Base-by-base conservation (phyloP, 2,888 invertebrate genomes). In the Petrophora chlorosata region DNA sequence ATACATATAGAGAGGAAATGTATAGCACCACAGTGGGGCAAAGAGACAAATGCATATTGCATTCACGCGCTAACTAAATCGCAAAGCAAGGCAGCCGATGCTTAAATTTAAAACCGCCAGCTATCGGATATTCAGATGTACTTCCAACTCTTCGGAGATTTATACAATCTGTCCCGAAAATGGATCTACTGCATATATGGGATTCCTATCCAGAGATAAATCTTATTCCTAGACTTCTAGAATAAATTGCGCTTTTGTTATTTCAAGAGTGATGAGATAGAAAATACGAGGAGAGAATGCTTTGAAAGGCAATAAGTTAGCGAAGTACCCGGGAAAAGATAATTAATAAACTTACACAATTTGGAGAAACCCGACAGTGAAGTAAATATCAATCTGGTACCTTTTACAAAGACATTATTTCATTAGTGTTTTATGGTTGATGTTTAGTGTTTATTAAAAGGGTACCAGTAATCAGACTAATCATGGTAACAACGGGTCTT, bases 81-180 rank as follows among this genome's bases (percentile, higher is more conserved):
- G 38, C 28, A 36, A 23, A 49, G 35, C 35, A 40, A 41, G 23
- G 32, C 25, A 44, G 30, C 51, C 45, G 40, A 51, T 32, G 51
- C 51, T 44, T 47, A 25, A 35, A 47, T 51, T 51, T 35, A 22
- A 35, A 34, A 49, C 43, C 33, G 33, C 39, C 28, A 40, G 40
- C 45, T 29, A 49, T 49, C 42, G 45, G 39, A 45, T 43, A 54
- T 54, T 54, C 41, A 50, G 50, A 47, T 49, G 40, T 44, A 19
- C 16, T 26, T 49, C 49, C 39, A 10, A 28, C 22, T 36, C 14
- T 36, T 29, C 34, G 32, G 19, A 26, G 25, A 44, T 44, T 28
- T 30, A 51, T 42, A 23, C 29, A 36, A 36, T 19, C 23, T 25
- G 42, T 38, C 38, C 22, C 22, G 15, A 48, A 48, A 44, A 38